phyloP scores from a whole-genome alignment of 2,888 invertebrate genomes.

The Melikaiella ostensackeni region DNA sequence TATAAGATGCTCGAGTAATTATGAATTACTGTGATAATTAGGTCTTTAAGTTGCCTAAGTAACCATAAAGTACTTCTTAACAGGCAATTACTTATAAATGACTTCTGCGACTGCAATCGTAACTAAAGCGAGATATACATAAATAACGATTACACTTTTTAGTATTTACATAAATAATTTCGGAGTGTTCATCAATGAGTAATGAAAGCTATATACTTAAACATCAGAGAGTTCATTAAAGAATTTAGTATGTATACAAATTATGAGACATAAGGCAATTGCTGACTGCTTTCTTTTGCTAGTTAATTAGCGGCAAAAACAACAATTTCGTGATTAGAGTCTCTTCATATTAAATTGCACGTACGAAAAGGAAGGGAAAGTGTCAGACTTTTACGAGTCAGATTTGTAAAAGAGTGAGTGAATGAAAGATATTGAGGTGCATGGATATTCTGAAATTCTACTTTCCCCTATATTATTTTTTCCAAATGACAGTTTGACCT shows the following conservation, averaged over 20 bases:
- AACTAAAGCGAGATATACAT: background rate
- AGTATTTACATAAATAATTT: slow-evolving; percentile 31
- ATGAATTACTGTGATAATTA: background rate
- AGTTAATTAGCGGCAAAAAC: background rate
- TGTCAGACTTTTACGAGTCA: background rate
- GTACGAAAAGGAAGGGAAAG: background rate
- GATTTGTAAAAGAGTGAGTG: background rate
- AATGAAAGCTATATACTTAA: background rate
- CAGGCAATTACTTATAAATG: too few relatives aligned
- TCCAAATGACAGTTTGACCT: too few relatives aligned
- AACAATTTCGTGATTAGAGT: background rate
- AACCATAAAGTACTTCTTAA: background rate
- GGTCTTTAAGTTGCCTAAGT: background rate
- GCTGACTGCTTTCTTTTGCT: background rate
- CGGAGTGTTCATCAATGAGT: slow-evolving; percentile 13
- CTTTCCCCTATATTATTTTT: background rate
- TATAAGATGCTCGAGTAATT: background rate
- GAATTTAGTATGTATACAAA: slow-evolving; percentile 7
- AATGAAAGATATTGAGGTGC: background rate
- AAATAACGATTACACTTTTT: slow-evolving; percentile 18
- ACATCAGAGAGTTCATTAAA: slow-evolving; percentile 18
- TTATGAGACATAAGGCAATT: slow-evolving; percentile 6
- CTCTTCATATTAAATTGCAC: background rate
- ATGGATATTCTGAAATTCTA: background rate
- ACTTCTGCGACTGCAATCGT: background rate